Evolutionary conservation across 2,888 invertebrate genomes (phyloP).

Genomic region (Labia minor): DNA sequence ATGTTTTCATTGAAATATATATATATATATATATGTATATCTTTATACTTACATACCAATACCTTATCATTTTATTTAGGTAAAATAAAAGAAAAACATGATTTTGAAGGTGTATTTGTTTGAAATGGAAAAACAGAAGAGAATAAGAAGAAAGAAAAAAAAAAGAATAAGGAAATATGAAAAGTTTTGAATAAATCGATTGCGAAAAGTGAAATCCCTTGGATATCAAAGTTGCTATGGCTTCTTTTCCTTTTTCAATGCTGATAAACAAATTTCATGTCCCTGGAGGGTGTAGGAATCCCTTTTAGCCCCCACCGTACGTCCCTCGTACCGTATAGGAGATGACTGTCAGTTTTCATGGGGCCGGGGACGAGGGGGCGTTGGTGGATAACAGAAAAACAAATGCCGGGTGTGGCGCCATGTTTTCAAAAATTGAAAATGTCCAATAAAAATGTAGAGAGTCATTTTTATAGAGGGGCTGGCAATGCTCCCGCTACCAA

Average conservation of each 20-base stretch:
- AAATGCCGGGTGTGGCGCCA: slow-evolving; percentile 19
- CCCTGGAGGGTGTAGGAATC: background rate
- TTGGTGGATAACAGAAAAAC: slow-evolving; percentile 18
- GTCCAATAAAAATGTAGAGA: slow-evolving; percentile 13
- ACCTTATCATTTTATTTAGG: no score
- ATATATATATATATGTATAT: no score
- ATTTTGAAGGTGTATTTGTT: no score
- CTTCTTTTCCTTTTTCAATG: slow-evolving; percentile 2
- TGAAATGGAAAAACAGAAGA: background rate
- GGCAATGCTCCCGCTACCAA: background rate
- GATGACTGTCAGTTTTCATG: background rate
- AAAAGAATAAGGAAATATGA: background rate
- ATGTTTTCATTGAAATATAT: no score
- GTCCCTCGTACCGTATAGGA: no score
- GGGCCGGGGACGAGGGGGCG: background rate
- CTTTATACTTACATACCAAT: no score
- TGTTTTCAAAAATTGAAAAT: slow-evolving; percentile 26
- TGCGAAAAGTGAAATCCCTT: background rate
- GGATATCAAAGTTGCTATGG: background rate
- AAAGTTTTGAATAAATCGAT: slow-evolving; percentile 4
- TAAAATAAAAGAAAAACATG: no score
- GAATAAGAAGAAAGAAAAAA: background rate
- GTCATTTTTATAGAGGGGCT: background rate
- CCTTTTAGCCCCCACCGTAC: no score
- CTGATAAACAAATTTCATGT: slow-evolving; percentile 2